These are phyloP conservation scores for Incurvaria masculella DNA, from an alignment of 2,888 invertebrate species.

Conservation along the genomic window DNA sequence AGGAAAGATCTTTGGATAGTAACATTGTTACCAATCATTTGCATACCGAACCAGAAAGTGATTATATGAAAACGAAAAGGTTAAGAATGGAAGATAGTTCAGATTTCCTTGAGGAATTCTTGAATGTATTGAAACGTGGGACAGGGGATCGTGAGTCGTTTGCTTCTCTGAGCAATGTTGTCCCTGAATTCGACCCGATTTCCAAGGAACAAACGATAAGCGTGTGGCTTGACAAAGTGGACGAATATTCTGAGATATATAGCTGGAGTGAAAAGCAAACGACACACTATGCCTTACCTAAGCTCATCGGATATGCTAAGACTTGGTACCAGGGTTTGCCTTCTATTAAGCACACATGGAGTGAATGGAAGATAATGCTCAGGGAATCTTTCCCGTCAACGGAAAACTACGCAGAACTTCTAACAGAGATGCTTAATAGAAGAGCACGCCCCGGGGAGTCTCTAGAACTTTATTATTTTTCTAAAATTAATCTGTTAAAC, in stretches of 20 bases:
- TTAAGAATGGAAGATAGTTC: no score
- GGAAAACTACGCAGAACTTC: constrained; percentile 12
- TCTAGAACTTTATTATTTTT: constrained; percentile 11
- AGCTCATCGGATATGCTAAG: constrained; percentile 9
- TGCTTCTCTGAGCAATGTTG: no score
- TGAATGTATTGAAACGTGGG: no score
- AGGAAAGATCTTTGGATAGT: no score
- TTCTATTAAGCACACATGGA: constrained; percentile 10
- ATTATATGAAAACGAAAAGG: no score
- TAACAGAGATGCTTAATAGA: constrained; percentile 12
- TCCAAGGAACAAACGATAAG: constrained; percentile 10
- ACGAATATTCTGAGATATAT: constrained; percentile 11
- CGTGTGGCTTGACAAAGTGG: constrained; percentile 12
- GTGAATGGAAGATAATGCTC: constrained; percentile 12
- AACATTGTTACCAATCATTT: no score
- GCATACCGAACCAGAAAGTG: no score
- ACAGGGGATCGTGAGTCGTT: no score
- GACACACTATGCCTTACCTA: constrained; percentile 12
- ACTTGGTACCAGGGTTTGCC: constrained; percentile 13
- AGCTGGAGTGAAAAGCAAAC: constrained; percentile 10
- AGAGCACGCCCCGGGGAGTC: constrained; percentile 9
- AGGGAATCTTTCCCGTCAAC: constrained; percentile 12
- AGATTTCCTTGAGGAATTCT: no score
- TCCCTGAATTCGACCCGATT: constrained; percentile 14
- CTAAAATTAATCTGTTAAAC: constrained; percentile 10